A percentile compares a stretch with the other conserved stretches of the same genome.
Conservation (phyloP, 2,113 vertebrate species). For the Rhinopomastus cyanomelas region DNA sequence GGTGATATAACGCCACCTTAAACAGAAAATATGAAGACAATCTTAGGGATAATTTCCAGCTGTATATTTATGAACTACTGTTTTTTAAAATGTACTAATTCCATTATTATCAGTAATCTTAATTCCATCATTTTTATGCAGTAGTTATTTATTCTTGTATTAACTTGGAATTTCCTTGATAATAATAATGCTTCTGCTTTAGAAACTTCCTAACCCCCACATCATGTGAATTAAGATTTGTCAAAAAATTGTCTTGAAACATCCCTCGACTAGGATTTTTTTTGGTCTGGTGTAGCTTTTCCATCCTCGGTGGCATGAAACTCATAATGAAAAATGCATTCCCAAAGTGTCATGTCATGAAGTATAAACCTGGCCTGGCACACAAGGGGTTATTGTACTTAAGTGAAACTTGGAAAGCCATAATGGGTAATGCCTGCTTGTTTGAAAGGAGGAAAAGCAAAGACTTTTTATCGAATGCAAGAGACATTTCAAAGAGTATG, state of each 20-base stretch:
- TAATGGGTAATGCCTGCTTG: not conserved
- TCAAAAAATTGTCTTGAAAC: not conserved
- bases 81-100: not conserved
- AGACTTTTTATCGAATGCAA: not conserved
- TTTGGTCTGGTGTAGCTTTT: not conserved
- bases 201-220: not conserved
- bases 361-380: not conserved
- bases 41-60: not conserved
- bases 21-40: not conserved
- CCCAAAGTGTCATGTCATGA: not conserved
- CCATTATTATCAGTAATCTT: not conserved
- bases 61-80: not conserved
- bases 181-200: not conserved
- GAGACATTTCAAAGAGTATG: accelerated
- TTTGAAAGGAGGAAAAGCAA: not conserved
- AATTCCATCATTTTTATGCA: not conserved
- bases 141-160: not conserved
- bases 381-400: not conserved
- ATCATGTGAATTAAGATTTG: not conserved
- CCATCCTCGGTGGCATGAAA: not conserved
- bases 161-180: not conserved
- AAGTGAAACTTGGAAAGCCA: not conserved
- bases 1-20: not conserved
- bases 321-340: not conserved
- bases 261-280: not conserved